Percentiles rank a stretch among this genome's conserved stretches.
phyloP scores from a whole-genome alignment of 2,797 vertebrate genomes.

The Eulemur mongoz region DNA sequence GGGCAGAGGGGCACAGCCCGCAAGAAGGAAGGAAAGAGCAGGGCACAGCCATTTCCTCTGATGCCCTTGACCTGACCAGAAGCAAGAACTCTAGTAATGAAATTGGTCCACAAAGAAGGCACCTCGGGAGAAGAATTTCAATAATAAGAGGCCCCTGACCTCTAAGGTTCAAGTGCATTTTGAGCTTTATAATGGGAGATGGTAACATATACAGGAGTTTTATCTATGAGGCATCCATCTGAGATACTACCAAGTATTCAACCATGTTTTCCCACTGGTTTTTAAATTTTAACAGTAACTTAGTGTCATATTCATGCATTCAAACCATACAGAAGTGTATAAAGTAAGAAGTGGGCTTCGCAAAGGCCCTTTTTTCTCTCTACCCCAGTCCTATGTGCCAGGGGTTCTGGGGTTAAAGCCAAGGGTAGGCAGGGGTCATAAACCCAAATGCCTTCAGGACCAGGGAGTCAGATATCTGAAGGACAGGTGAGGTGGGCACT shows the following conservation, averaged over 20 bases:
- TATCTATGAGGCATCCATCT: background rate
- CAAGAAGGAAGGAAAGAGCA: background rate
- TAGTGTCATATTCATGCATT: background rate
- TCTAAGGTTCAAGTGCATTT: background rate
- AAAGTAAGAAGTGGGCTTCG: background rate
- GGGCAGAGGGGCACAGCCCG: background rate
- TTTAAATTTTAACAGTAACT: constrained; percentile 2
- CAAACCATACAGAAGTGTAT: background rate
- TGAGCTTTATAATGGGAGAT: background rate
- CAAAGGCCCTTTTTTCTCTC: background rate
- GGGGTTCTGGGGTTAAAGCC: background rate
- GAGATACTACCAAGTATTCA: background rate
- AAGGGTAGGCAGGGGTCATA: background rate
- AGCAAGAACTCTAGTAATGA: background rate
- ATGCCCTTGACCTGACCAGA: background rate
- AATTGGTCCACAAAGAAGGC: background rate
- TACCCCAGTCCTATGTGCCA: background rate
- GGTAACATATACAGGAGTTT: background rate
- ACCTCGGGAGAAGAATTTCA: background rate
- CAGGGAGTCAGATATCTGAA: background rate
- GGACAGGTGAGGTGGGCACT: background rate
- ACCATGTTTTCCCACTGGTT: background rate
- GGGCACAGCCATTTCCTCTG: background rate
- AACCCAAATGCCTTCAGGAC: background rate
- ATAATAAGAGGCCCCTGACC: background rate